Percentiles rank a stretch among this genome's conserved stretches.
Conservation (phyloP, 2,888 invertebrate species). For the Tromatobia lineatoria region DNA sequence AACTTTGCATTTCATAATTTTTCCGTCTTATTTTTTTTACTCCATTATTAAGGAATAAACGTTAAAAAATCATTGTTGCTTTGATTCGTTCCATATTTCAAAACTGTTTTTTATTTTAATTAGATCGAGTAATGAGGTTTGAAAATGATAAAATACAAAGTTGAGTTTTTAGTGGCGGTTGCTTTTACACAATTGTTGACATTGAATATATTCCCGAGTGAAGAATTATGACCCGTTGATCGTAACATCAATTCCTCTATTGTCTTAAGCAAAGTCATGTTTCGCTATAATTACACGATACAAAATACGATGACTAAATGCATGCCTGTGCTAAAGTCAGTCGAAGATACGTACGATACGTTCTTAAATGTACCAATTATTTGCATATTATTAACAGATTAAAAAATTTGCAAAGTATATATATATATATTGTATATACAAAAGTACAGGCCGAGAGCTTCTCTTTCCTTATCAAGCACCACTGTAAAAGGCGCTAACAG, state of each 20-base stretch:
- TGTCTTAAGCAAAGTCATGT: slow-evolving; percentile 57
- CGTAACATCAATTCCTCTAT: slow-evolving; percentile 1
- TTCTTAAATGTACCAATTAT: slow-evolving; percentile 39
- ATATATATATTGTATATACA: slow-evolving; percentile 21
- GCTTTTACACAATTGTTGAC: neutral
- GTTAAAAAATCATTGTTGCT: neutral
- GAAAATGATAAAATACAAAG: neutral
- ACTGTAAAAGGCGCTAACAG: slow-evolving; percentile 36
- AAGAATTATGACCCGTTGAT: neutral
- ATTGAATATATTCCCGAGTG: slow-evolving; percentile 7
- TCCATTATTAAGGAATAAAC: neutral
- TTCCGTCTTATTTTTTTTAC: neutral
- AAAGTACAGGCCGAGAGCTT: slow-evolving; percentile 46
- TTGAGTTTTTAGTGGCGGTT: neutral
- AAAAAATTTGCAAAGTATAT: slow-evolving; percentile 44
- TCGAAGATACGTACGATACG: slow-evolving; percentile 48
- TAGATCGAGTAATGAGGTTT: neutral
- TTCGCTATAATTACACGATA: slow-evolving; percentile 63
- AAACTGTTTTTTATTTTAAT: neutral
- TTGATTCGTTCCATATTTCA: neutral
- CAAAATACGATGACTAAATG: slow-evolving; percentile 62
- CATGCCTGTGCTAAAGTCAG: slow-evolving; percentile 43
- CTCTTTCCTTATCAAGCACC: slow-evolving; percentile 39
- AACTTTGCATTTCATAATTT: neutral
- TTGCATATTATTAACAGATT: slow-evolving; percentile 62